These are phyloP conservation scores for Enchytraeus crypticus DNA, from an alignment of 2,888 invertebrate genomes.

Conservation along the genomic window DNA sequence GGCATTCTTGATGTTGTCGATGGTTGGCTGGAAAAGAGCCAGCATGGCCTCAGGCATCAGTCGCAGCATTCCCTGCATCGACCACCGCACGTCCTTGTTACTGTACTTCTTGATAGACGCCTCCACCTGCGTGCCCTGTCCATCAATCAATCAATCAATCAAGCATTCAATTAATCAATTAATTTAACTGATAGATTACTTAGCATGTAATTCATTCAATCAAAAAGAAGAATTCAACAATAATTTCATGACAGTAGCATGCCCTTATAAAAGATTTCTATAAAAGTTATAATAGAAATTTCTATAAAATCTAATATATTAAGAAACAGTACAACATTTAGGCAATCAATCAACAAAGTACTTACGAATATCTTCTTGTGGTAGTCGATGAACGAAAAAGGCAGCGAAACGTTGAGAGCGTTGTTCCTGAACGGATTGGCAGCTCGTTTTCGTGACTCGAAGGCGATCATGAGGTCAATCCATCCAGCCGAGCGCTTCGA, in stretches of 20 bases:
- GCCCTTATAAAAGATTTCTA: no score
- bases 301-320: background rate
- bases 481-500: conserved; percentile 52
- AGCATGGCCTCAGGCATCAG: conserved; percentile 52
- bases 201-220: no score
- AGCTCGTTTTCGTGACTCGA: conserved; percentile 54
- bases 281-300: no score
- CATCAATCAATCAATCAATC: background rate
- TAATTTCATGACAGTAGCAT: no score
- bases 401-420: conserved; percentile 33
- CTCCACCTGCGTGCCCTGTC: conserved; percentile 47
- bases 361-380: conserved; percentile 38
- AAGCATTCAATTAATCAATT: background rate
- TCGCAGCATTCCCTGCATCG: conserved; percentile 53
- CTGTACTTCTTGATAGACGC: conserved; percentile 49
- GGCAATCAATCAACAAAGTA: background rate
- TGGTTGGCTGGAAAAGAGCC: conserved; percentile 50
- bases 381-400: conserved; percentile 55
- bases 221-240: no score
- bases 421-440: conserved; percentile 48
- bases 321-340: background rate
- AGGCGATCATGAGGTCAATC: conserved; percentile 55
- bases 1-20: conserved; percentile 49
- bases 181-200: no score
- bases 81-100: conserved; percentile 50